Base-by-base conservation (phyloP, 2,797 vertebrate genomes). In the Leptodactylus fallax region DNA sequence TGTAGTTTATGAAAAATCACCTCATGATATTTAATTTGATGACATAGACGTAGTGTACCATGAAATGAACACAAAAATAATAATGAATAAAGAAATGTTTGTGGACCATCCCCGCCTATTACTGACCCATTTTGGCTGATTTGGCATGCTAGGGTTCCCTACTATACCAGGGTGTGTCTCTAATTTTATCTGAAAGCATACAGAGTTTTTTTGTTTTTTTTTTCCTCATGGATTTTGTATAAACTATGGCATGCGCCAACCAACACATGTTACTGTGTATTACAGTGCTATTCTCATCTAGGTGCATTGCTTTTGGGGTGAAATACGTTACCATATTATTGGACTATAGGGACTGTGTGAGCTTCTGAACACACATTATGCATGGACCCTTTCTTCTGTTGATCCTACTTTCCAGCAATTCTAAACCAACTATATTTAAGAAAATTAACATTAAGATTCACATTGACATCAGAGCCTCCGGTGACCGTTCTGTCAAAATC, bases 1-100 rank as follows among this genome's bases (percentile, higher is more conserved):
- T 77, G 72, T 12, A 77, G 72, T n/a, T 77, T 77, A 77, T 77
- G 1, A 53, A 77, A 77, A 77, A 23, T 51, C 49, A 77, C 47
- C 47, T 76, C 21, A 23, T 77, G 49, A 77, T 77, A 49, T 77
- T 51, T 77, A 8, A 21, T 77, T 23, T 77, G 71, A 77, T 51
- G 72, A 53, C 72, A 49, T 11, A 77, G 72, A 13, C 1, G 13
- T 77, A 23, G 10, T 47, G 72, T 76, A 23, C n/a, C 72, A n/a
- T 53, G 21, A 53, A n/a, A 76, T n/a, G 9, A 49, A 6, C 45
- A 14, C 2, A 72, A 47, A 72, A 14, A 13, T 5, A 65, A 4
- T 1, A 53, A 53, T 53, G 12, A 53, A 53, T 53, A 53, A 53
- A 6, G 12, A 53, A 53, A 3, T 3, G 12, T 8, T 9, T 53